Conservation (phyloP, 2,888 invertebrate species). For the Eupithecia inturbata region DNA sequence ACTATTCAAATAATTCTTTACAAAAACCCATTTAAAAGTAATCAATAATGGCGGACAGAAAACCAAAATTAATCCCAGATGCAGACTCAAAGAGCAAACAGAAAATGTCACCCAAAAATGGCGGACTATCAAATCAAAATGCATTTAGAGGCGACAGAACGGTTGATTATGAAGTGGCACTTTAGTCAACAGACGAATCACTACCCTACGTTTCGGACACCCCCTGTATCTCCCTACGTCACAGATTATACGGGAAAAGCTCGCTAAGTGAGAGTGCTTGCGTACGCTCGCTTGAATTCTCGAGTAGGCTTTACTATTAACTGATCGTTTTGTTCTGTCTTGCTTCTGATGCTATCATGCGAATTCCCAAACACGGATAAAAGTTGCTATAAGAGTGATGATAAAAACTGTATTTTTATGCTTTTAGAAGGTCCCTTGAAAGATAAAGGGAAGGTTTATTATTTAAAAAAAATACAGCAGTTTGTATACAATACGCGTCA, state of each 20-base stretch:
- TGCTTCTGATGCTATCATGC: not conserved
- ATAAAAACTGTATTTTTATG: too few species aligned
- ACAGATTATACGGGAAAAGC: slow-evolving; percentile 27
- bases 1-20: not conserved
- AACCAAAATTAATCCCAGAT: not conserved
- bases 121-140: slow-evolving; percentile 44
- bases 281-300: not conserved
- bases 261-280: slow-evolving; percentile 13
- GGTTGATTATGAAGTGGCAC: slow-evolving; percentile 49
- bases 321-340: slow-evolving; percentile 5
- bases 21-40: not conserved
- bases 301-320: slow-evolving; percentile 12
- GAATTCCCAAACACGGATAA: not conserved
- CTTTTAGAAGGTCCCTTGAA: not conserved
- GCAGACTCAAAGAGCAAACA: not conserved
- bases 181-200: slow-evolving; percentile 49
- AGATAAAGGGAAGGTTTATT: not conserved
- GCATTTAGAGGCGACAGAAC: slow-evolving; percentile 43
- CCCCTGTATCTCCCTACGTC: slow-evolving; percentile 18
- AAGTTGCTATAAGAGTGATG: not conserved
- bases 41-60: not conserved
- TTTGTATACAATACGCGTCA: too few species aligned
- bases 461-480: too few species aligned
- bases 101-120: slow-evolving; percentile 31
- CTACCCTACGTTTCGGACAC: slow-evolving; percentile 35